These are phyloP conservation scores for Opisthograptis luteolata DNA, from an alignment of 2,888 invertebrate species.

Conservation along the genomic window DNA sequence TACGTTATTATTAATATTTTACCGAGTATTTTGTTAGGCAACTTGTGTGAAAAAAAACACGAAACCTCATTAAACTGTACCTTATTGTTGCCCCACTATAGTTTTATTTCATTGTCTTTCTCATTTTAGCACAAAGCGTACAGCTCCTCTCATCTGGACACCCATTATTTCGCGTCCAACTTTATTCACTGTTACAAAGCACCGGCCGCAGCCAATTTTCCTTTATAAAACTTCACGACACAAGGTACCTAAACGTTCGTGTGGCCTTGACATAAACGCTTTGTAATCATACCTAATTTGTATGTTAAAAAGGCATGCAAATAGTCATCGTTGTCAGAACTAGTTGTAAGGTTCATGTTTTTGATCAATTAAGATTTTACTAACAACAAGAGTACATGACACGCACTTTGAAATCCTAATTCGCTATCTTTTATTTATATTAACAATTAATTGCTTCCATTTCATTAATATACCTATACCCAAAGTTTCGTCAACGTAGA, in stretches of 20 bases:
- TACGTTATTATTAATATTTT: too few relatives aligned
- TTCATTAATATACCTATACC: too few relatives aligned
- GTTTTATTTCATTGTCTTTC: not conserved
- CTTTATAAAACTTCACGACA: constrained; percentile 3
- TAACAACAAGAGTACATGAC: constrained; percentile 12
- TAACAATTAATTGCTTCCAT: too few relatives aligned
- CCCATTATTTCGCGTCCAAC: constrained; percentile 7
- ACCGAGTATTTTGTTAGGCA: too few relatives aligned
- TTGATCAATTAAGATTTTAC: constrained; percentile 27
- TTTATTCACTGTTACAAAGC: constrained; percentile 13
- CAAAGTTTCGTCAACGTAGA: too few relatives aligned
- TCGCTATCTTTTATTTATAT: too few relatives aligned
- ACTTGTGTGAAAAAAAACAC: not conserved
- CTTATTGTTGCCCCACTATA: not conserved
- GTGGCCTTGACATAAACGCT: constrained; percentile 37
- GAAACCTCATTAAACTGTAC: constrained; percentile 1
- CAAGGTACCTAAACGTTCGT: constrained; percentile 27
- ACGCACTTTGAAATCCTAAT: constrained; percentile 11
- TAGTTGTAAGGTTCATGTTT: constrained; percentile 29
- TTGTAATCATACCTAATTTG: constrained; percentile 38
- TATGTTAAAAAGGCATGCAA: constrained; percentile 28
- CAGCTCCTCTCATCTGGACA: not conserved
- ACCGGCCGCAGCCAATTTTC: not conserved
- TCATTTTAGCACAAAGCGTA: constrained; percentile 1
- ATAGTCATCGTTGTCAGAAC: constrained; percentile 28